Base-by-base conservation (phyloP, 2,888 invertebrate species). In the Sussaba pulchella region DNA sequence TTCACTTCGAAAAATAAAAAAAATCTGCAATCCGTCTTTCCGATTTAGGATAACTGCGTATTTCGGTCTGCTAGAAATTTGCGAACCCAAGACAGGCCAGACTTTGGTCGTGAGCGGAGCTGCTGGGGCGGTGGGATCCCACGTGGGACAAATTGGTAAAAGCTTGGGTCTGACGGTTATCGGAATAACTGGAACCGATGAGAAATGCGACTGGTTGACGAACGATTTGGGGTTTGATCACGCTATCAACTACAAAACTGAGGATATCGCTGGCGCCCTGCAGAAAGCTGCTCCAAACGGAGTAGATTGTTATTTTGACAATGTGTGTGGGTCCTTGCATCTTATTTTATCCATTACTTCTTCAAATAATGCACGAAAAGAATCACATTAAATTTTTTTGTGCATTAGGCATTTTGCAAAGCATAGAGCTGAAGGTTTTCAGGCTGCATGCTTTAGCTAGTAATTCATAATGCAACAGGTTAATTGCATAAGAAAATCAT, bases 121-220 rank as follows among this genome's bases (percentile, higher is more conserved):
- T n/a, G 96, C 96, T 24, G 97, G 97, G 19, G 96, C 96, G 41
- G 96, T 97, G 10, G 97, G 97, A 5, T 95, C 94, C 78, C 93
- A 95, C 64, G 96, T 96, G 31, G 96, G 96, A 2, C 97, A 97
- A 93, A 95, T 97, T 82, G 96, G 95, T 0, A 96, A 96, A 92
- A 94, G 95, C 85, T 64, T 89, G 94, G 94, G 95, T 12, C 95
- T 96, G 85, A 93, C 91, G 75, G 96, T 96, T 0, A 95, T 96
- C 83, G 96, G 96, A 2, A 94, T 95, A 84, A 95, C 96, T 14
- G 96, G 96, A 0, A 93, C 94, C 2, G 94, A 96, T 83, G 95
- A 94, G 19, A 96, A 97, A 93, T 95, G 95, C 83, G 92, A 94
- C 82, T 96, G 95, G 95, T 90, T 96, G 17, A 93, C 92, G 14